Evolutionary conservation across 2,888 invertebrate species (phyloP).

Genomic region (Tiliacea citrago): DNA sequence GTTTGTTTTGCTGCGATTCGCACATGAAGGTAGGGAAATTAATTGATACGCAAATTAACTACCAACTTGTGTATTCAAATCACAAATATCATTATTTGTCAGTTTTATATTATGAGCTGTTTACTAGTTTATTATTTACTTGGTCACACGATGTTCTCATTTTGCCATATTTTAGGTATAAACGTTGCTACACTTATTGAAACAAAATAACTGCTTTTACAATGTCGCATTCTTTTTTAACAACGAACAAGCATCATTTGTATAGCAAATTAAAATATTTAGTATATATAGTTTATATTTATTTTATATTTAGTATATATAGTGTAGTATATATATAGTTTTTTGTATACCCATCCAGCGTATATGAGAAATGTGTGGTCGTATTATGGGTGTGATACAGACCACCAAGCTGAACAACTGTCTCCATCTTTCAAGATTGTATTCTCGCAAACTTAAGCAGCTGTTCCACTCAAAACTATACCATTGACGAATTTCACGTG

Average conservation of each 20-base stretch:
- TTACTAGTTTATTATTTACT: too few species aligned
- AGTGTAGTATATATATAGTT: too few species aligned
- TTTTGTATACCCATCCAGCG: background rate
- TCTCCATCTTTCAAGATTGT: too few species aligned
- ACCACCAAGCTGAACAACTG: too few species aligned
- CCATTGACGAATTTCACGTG: too few species aligned
- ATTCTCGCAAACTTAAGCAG: too few species aligned
- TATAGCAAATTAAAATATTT: conserved; percentile 1
- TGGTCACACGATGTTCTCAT: background rate
- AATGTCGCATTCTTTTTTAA: background rate
- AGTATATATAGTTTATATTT: too few species aligned
- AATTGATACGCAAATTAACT: background rate
- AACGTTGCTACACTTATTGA: background rate
- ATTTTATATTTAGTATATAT: too few species aligned
- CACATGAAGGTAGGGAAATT: background rate
- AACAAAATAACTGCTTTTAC: conserved; percentile 7
- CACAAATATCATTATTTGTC: background rate
- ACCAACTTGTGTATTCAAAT: background rate
- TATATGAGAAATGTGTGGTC: background rate
- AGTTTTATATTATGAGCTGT: background rate
- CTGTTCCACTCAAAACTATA: too few species aligned
- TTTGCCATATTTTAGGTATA: background rate
- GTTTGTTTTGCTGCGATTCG: background rate
- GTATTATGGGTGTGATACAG: background rate
- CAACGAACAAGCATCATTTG: background rate